Conservation (phyloP, 2,113 vertebrate species). For the Corvus cornix region DNA sequence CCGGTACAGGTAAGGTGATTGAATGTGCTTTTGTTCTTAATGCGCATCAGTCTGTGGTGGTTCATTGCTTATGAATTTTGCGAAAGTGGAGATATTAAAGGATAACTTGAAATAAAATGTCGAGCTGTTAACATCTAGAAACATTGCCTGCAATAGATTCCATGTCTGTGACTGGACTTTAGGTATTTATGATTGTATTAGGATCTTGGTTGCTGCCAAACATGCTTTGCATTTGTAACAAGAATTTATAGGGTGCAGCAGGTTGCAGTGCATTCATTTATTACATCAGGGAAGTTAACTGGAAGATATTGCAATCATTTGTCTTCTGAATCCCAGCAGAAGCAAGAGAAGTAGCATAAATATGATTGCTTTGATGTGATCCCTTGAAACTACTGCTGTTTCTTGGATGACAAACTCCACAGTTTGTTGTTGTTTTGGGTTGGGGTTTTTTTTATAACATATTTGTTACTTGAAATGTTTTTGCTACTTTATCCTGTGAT, state of each 20-base stretch:
- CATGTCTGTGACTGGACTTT: not conserved
- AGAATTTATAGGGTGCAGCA: not conserved
- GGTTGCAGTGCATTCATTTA: not conserved
- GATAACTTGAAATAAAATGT: not conserved
- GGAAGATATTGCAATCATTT: not conserved
- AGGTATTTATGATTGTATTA: not conserved
- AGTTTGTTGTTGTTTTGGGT: not conserved
- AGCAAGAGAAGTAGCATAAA: not conserved
- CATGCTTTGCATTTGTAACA: not conserved
- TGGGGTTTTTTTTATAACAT: not conserved
- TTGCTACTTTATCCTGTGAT: not conserved
- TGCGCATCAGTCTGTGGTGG: not conserved
- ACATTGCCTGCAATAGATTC: not conserved
- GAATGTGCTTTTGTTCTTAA: not conserved
- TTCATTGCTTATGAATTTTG: not conserved
- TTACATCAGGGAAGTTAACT: not conserved
- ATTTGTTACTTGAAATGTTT: not conserved
- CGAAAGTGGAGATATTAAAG: not conserved
- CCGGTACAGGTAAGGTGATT: conserved; percentile 88
- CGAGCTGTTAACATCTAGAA: not conserved
- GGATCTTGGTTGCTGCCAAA: not conserved
- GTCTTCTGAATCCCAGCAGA: not conserved
- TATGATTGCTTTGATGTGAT: not conserved
- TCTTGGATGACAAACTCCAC: not conserved
- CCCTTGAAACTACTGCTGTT: not conserved